phyloP scores from a whole-genome alignment of 2,797 vertebrate genomes.

The Myotis pilosus region DNA sequence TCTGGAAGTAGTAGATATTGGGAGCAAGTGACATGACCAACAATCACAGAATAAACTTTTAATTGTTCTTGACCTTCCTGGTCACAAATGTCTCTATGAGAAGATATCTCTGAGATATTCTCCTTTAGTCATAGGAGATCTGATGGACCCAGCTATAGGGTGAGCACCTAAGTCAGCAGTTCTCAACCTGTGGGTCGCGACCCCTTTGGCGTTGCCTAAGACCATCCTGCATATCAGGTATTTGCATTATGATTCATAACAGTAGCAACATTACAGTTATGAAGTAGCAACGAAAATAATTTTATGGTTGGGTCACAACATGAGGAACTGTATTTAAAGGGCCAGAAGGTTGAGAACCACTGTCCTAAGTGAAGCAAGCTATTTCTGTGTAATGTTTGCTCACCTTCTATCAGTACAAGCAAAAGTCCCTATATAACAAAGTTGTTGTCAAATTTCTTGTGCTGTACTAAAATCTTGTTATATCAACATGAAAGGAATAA shows the following conservation, averaged over 20 bases:
- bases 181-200: too few species aligned
- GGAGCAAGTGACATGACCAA: not conserved
- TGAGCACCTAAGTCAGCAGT: not conserved
- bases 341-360: too few species aligned
- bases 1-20: not conserved
- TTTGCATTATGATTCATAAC: too few species aligned
- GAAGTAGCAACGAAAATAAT: too few species aligned
- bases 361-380: not conserved
- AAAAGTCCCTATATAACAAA: not conserved
- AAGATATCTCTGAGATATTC: not conserved
- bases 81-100: not conserved
- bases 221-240: too few species aligned
- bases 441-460: not conserved
- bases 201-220: too few species aligned
- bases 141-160: too few species aligned
- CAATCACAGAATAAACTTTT: not conserved
- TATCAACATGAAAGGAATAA: not conserved
- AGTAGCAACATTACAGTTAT: too few species aligned
- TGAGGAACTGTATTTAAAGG: too few species aligned
- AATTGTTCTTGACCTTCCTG: not conserved
- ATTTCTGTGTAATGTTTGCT: not conserved
- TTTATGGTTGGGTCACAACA: too few species aligned
- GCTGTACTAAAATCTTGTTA: not conserved
- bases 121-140: not conserved
- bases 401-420: not conserved